phyloP scores from a whole-genome alignment of 2,113 vertebrate species.

The Lates calcarifer region DNA sequence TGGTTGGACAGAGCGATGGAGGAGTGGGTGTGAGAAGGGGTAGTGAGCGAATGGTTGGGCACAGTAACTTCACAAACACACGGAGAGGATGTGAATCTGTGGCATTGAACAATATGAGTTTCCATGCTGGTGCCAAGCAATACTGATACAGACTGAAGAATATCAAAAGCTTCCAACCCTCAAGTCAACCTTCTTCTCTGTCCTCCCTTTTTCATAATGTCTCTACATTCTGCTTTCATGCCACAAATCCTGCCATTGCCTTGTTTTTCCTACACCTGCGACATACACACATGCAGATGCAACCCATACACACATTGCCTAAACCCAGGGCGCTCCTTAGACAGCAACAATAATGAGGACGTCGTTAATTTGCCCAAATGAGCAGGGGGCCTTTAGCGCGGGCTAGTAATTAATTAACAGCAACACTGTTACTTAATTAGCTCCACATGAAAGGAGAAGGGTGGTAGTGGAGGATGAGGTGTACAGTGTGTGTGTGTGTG shows the following conservation, averaged over 20 bases:
- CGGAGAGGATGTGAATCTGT: neutral
- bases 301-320: constrained; percentile 27
- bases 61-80: constrained; percentile 28
- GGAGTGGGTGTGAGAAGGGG: constrained; percentile 22
- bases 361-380: constrained; percentile 75
- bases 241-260: neutral
- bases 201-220: neutral
- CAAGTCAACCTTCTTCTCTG: neutral
- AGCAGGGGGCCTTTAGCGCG: constrained; percentile 66
- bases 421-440: constrained; percentile 81
- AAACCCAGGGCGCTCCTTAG: constrained; percentile 63
- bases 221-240: neutral
- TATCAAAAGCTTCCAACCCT: neutral
- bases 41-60: constrained; percentile 11
- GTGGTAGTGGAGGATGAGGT: constrained; percentile 47
- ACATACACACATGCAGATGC: constrained; percentile 26
- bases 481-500: constrained; percentile 36
- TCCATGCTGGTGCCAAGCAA: neutral
- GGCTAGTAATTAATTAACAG: constrained; percentile 78
- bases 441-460: constrained; percentile 73
- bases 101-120: constrained; percentile 1
- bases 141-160: neutral
- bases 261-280: constrained; percentile 39
- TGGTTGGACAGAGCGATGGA: constrained; percentile 40
- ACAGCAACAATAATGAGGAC: constrained; percentile 74